Evolutionary conservation across 2,113 vertebrate genomes (phyloP).

Genomic region (Paralichthys olivaceus): DNA sequence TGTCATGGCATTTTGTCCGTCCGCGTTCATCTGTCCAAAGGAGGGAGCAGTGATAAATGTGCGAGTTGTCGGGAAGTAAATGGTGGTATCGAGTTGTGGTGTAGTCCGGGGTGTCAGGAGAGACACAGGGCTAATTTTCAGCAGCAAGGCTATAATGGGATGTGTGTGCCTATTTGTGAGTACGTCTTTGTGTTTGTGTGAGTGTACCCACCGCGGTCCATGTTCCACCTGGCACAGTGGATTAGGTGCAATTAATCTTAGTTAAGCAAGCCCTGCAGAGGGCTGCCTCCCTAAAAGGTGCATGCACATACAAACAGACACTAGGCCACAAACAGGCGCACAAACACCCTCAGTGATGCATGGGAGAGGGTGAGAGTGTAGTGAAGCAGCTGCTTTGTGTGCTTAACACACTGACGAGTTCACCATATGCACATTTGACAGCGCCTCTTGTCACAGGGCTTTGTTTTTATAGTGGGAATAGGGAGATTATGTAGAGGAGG

Average conservation of each 20-base stretch:
- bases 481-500: constrained; percentile 24
- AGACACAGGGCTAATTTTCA: constrained; percentile 74
- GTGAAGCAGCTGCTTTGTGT: constrained; percentile 53
- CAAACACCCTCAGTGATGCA: constrained; percentile 34
- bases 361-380: constrained; percentile 6
- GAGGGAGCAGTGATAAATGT: constrained; percentile 72
- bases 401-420: constrained; percentile 56
- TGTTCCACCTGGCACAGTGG: constrained; percentile 81
- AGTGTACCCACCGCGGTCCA: constrained; percentile 39
- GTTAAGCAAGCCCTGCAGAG: constrained; percentile 73
- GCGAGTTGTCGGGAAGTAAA: constrained; percentile 69
- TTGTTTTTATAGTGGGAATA: constrained; percentile 51
- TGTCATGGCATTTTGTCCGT: constrained; percentile 42
- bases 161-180: constrained; percentile 62
- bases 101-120: constrained; percentile 65
- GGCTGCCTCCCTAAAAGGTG: constrained; percentile 40
- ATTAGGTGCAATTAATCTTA: constrained; percentile 81
- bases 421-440: constrained; percentile 69
- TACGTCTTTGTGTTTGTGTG: constrained; percentile 50
- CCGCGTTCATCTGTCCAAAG: constrained; percentile 50
- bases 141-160: constrained; percentile 69
- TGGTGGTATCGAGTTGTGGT: constrained; percentile 74
- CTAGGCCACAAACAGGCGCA: constrained; percentile 12
- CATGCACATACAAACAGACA: constrained; percentile 28
- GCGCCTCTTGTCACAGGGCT: constrained; percentile 49